Evolutionary conservation across 2,888 invertebrate species (phyloP).

Genomic region (Meloe dianella): DNA sequence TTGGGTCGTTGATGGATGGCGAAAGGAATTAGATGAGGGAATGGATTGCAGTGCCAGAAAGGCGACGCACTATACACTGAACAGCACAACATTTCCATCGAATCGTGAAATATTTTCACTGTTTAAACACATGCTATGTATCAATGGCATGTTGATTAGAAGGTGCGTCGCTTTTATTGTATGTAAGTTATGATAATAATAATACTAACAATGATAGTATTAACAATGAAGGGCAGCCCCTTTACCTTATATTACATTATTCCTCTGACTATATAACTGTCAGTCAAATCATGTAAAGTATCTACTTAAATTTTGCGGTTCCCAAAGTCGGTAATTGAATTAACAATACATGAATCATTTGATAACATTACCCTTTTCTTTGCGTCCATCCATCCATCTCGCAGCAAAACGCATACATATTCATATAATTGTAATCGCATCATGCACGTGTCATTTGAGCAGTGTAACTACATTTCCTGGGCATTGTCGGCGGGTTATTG

Average conservation of each 20-base stretch:
- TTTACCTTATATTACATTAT: not conserved
- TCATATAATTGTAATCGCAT: slow-evolving; percentile 59
- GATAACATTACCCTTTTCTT: slow-evolving; percentile 24
- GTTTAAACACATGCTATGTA: not conserved
- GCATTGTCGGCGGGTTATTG: slow-evolving; percentile 57
- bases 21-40: slow-evolving; percentile 3
- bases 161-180: too few relatives aligned
- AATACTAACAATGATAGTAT: not conserved
- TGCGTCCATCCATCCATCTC: slow-evolving; percentile 29
- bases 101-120: not conserved
- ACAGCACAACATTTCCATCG: not conserved
- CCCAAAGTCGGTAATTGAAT: slow-evolving; percentile 2
- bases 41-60: not conserved
- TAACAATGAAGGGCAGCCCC: not conserved
- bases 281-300: not conserved
- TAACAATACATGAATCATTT: slow-evolving; percentile 10
- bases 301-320: slow-evolving; percentile 2
- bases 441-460: slow-evolving; percentile 60
- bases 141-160: not conserved
- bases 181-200: not conserved
- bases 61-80: not conserved
- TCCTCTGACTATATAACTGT: not conserved
- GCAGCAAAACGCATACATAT: slow-evolving; percentile 50
- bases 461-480: slow-evolving; percentile 58
- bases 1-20: slow-evolving; percentile 5